A percentile compares a stretch with the other conserved stretches of the same genome.
These are phyloP conservation scores for Conops quadrifasciatus DNA, from an alignment of 2,888 invertebrate species.

Conservation along the genomic window DNA sequence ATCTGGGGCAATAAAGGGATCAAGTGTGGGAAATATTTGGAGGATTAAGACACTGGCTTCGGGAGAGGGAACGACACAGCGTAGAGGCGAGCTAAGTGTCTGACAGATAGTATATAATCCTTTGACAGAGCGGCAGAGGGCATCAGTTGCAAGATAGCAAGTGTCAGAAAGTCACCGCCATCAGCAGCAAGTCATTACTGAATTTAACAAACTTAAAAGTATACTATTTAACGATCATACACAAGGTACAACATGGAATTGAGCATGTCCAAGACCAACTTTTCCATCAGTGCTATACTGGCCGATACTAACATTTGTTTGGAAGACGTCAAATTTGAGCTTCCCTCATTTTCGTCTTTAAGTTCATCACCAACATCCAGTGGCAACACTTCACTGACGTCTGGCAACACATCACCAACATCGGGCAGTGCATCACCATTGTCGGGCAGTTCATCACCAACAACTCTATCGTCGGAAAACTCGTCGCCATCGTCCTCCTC, in stretches of 20 bases:
- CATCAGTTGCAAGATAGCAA: slow-evolving; percentile 38
- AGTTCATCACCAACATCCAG: background rate
- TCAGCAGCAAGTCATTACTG: background rate
- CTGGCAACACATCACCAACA: background rate
- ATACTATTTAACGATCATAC: too few species aligned
- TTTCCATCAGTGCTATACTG: slow-evolving; percentile 54
- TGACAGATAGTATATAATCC: slow-evolving; percentile 8
- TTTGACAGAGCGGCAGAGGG: slow-evolving; percentile 14
- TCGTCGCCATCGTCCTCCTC: slow-evolving; percentile 18
- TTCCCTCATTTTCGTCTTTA: background rate
- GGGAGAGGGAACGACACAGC: background rate
- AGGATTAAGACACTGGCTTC: too few species aligned
- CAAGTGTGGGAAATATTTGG: background rate
- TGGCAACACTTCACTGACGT: background rate
- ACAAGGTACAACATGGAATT: background rate
- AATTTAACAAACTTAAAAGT: background rate
- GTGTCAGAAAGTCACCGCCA: slow-evolving; percentile 17
- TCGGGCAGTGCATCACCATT: background rate
- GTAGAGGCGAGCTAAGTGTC: background rate
- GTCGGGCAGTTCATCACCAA: background rate
- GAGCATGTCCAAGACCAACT: slow-evolving; percentile 43
- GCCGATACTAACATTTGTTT: slow-evolving; percentile 28
- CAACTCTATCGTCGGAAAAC: slow-evolving; percentile 5
- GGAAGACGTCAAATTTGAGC: slow-evolving; percentile 5
- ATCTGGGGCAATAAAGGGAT: slow-evolving; percentile 32